Conservation (phyloP, 2,797 vertebrate species). For the Novumbra hubbsi region DNA sequence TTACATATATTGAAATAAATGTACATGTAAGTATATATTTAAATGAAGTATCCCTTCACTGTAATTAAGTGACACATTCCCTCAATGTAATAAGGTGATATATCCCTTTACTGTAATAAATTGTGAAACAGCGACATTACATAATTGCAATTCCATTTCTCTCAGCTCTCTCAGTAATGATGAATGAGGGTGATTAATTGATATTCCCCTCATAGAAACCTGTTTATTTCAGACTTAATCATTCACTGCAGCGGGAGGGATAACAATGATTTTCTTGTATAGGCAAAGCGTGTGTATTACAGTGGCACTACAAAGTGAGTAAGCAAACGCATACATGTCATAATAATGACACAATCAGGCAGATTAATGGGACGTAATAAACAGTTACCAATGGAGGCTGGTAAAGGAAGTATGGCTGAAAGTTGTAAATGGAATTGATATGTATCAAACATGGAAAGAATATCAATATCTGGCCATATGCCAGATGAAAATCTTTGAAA, state of each 20-base stretch:
- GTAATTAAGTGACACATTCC: too few species aligned
- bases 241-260: slow-evolving; percentile 34
- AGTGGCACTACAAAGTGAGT: background rate
- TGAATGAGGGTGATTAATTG: slow-evolving; percentile 43
- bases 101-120: slow-evolving; percentile 55
- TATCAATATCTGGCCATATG: too few species aligned
- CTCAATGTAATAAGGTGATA: slow-evolving; percentile 59
- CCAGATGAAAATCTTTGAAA: too few species aligned
- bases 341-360: background rate
- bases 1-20: too few species aligned
- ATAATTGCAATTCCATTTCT: slow-evolving; percentile 33
- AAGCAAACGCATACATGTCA: background rate
- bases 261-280: background rate
- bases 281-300: background rate
- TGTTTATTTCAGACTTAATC: slow-evolving; percentile 54
- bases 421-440: too few species aligned
- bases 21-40: too few species aligned
- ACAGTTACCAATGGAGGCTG: background rate
- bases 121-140: slow-evolving; percentile 53
- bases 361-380: background rate
- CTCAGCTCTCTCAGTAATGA: slow-evolving; percentile 32
- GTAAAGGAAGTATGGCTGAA: too few species aligned
- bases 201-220: slow-evolving; percentile 50
- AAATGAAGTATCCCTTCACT: too few species aligned
- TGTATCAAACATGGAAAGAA: too few species aligned